A percentile compares a stretch with the other conserved stretches of the same genome.
Conservation (phyloP, 2,888 invertebrate genomes). For the Melanargia galathea region DNA sequence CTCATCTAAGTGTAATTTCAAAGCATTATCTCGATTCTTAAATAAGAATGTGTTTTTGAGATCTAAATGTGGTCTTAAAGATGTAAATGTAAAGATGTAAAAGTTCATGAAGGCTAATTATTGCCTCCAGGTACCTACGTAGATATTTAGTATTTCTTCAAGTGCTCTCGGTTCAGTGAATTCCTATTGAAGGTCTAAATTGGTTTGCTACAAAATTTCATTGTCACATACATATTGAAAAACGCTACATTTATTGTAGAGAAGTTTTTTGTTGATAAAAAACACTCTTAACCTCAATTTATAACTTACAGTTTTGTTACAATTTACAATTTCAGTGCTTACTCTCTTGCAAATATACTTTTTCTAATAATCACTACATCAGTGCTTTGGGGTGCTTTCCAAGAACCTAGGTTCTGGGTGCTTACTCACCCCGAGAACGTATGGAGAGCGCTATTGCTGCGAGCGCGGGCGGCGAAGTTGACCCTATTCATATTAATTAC, state of each 20-base stretch:
- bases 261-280: not conserved
- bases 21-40: not conserved
- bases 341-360: not conserved
- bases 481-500: constrained; percentile 27
- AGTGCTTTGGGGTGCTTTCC: constrained; percentile 13
- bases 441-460: constrained; percentile 74
- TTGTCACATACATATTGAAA: not conserved
- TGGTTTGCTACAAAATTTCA: not conserved
- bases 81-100: too few relatives aligned
- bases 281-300: not conserved
- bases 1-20: not conserved
- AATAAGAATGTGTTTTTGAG: not conserved
- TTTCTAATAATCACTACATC: not conserved
- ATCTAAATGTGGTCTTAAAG: not conserved
- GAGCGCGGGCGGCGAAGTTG: constrained; percentile 52
- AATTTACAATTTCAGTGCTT: not conserved
- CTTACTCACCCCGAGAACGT: constrained; percentile 71
- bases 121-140: not conserved
- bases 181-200: not conserved
- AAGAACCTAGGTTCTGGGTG: constrained; percentile 14
- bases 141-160: not conserved
- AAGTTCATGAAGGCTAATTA: not conserved
- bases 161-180: not conserved
- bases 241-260: not conserved
- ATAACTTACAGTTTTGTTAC: not conserved